Conservation (phyloP, 1,140 invertebrate genomes). For the Pristionchus pacificus region DNA sequence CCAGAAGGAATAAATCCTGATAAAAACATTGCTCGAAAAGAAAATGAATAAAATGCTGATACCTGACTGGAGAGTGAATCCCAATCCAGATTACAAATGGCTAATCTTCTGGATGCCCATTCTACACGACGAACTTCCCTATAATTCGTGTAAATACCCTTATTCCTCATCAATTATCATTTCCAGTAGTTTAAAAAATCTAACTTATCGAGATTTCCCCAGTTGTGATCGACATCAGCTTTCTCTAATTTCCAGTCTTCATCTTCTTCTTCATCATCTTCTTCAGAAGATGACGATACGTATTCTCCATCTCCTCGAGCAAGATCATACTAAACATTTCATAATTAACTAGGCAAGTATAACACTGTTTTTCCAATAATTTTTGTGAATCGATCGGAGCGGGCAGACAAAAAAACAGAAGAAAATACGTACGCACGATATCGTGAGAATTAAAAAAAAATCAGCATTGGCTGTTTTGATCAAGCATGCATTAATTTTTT, state of each 20-base stretch:
- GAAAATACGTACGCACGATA: no score
- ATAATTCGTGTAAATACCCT: neutral
- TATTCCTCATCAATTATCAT: neutral
- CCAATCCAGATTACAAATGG: conserved; percentile 37
- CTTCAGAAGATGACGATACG: conserved; percentile 22
- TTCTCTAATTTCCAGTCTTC: conserved; percentile 2
- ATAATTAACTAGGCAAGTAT: no score
- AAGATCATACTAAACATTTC: neutral
- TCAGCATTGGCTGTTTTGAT: no score
- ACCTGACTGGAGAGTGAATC: conserved; percentile 12
- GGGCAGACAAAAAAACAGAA: no score
- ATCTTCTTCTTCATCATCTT: conserved; percentile 27
- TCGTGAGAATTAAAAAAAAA: no score
- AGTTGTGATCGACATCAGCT: conserved; percentile 3
- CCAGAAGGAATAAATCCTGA: neutral
- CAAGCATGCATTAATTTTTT: neutral
- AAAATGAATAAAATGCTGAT: neutral
- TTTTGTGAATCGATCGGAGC: no score
- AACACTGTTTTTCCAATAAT: no score
- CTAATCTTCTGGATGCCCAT: conserved; percentile 28
- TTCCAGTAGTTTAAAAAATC: neutral
- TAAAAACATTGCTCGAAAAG: neutral
- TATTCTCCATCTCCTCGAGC: conserved; percentile 22
- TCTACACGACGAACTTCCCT: conserved; percentile 31
- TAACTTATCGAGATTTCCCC: conserved; percentile 25